Evolutionary conservation across 1,140 invertebrate genomes (phyloP).

Genomic region (Mamestra configurata): DNA sequence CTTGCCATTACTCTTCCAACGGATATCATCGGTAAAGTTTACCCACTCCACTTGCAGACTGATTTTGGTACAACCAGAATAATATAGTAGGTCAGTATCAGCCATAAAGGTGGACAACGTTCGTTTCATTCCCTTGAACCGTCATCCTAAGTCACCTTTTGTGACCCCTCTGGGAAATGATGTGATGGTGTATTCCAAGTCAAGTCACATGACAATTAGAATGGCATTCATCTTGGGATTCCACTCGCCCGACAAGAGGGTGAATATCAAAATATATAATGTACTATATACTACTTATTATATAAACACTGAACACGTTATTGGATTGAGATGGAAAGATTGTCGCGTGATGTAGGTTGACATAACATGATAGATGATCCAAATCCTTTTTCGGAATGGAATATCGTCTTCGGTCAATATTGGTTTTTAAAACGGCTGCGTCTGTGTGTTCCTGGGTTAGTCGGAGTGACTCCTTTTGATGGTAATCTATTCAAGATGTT

Average conservation of each 20-base stretch:
- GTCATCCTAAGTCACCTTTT: background rate
- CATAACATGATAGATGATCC: conserved; percentile 53
- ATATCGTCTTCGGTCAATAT: conserved; percentile 41
- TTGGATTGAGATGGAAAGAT: conserved; percentile 55
- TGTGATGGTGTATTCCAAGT: background rate
- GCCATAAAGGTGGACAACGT: background rate
- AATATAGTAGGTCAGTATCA: background rate
- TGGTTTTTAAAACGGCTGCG: conserved; percentile 39
- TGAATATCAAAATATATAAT: conserved; percentile 6
- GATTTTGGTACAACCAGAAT: background rate
- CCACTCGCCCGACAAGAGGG: background rate
- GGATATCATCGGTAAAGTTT: conserved; percentile 2
- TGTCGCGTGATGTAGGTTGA: conserved; percentile 52
- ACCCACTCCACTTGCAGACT: background rate
- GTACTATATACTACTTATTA: conserved; percentile 33
- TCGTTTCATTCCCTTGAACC: background rate
- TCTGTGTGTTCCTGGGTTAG: background rate
- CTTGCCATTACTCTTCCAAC: conserved; percentile 13
- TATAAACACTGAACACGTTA: conserved; percentile 45
- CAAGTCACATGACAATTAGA: conserved; percentile 26
- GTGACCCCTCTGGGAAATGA: conserved; percentile 19
- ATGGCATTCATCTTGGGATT: background rate
- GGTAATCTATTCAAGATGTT: conserved; percentile 14
- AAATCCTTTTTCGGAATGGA: conserved; percentile 48
- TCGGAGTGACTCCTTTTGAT: conserved; percentile 12